A percentile compares a stretch with the other conserved stretches of the same genome.
Evolutionary conservation across 2,888 invertebrate species (phyloP).

Genomic region (Stenotaenia linearis): DNA sequence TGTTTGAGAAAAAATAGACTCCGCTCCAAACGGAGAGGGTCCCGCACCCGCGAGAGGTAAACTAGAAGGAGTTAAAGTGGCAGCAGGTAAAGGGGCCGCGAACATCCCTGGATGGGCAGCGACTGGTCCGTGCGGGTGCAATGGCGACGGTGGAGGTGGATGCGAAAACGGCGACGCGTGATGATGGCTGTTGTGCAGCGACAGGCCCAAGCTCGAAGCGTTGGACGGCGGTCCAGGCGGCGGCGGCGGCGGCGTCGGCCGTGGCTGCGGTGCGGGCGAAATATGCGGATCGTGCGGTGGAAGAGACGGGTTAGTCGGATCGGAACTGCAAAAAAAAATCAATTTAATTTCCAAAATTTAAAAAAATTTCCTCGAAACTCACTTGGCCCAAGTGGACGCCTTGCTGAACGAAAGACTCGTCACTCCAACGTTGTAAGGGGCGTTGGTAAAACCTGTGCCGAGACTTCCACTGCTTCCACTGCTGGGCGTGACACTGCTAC

Average conservation of each 20-base stretch:
- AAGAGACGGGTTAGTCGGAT: constrained; percentile 31
- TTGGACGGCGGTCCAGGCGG: constrained; percentile 51
- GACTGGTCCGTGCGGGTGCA: constrained; percentile 31
- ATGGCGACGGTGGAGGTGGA: constrained; percentile 32
- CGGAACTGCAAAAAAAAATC: background rate
- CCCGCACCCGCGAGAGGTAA: constrained; percentile 36
- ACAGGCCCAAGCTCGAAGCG: constrained; percentile 48
- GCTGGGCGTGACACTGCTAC: constrained; percentile 59
- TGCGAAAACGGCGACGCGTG: constrained; percentile 35
- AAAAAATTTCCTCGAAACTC: background rate
- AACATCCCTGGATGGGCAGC: constrained; percentile 39
- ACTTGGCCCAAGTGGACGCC: constrained; percentile 40
- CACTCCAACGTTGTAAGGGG: constrained; percentile 36
- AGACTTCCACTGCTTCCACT: constrained; percentile 36
- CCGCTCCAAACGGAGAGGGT: constrained; percentile 38
- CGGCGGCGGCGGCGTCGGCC: constrained; percentile 41
- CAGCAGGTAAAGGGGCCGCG: constrained; percentile 39
- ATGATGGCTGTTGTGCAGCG: constrained; percentile 36
- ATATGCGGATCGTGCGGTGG: constrained; percentile 37
- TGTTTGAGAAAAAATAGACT: constrained; percentile 39
- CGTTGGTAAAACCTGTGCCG: constrained; percentile 35
- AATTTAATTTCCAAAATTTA: too few species aligned
- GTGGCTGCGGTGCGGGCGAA: constrained; percentile 45
- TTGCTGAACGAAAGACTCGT: constrained; percentile 40
- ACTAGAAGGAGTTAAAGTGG: constrained; percentile 37